Evolutionary conservation across 2,888 invertebrate species (phyloP), one percentile per base, ranked within the genome.

Genomic region (Melitaea athalia): DNA sequence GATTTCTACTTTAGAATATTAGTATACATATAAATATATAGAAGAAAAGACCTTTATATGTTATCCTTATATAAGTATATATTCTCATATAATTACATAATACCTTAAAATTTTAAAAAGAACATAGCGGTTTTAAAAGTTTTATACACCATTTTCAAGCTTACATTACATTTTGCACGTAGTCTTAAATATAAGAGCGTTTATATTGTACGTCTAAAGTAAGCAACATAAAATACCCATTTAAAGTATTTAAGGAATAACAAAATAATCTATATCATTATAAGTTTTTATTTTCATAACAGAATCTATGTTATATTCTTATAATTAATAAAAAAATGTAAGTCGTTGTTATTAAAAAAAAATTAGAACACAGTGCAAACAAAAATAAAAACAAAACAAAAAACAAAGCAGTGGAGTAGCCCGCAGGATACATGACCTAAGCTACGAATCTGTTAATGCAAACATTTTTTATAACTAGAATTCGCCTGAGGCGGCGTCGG

Each of bases 401-500:
- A n/a, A n/a, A n/a, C n/a, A n/a, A n/a, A n/a, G n/a, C n/a, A n/a
- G 60, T 60, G 65, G 17, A 33, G 53, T 11, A 60, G 60, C 65
- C 65, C 50, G 60, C 52, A 60, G 65, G 52, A 65, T 60, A 49
- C 31, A 47, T 33, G 49, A 14, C 53, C 53, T 60, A 63, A 63
- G 42, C 52, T 55, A 55, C 43, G 55, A 63, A 63, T 55, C 38
- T 65, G 43, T 65, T 52, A 65, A 60, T 31, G 60, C 68, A 68
- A 71, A 64, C 61, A 64, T 68, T 64, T 68, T 68, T 68, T 55
- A 14, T 55, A 55, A 64, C 60, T 64, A 64, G 60, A 60, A 55
- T 15, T 60, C 49, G 71, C 71, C 59, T 17, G 47, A 62, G 66
- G 71, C 70, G 15, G 65, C 60, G 61, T 66, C 69, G 61, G 64